These are phyloP conservation scores for Eupeodes luniger DNA, from an alignment of 2,888 invertebrate genomes.

Conservation along the genomic window DNA sequence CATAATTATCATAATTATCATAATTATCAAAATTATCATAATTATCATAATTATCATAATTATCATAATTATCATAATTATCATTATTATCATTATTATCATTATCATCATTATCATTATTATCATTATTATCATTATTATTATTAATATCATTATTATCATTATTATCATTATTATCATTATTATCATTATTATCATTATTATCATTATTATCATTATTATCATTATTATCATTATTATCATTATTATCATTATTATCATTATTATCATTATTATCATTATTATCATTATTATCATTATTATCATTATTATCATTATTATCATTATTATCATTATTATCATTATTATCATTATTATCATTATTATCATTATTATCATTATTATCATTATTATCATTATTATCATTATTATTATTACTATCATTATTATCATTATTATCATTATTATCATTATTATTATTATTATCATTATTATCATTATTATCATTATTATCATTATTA, in stretches of 20 bases:
- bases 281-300: conserved; percentile 6
- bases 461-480: not conserved
- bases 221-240: conserved; percentile 2
- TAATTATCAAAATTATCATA: no score
- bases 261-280: conserved; percentile 6
- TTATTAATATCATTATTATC: no score
- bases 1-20: no score
- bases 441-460: not conserved
- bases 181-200: no score
- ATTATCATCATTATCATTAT: no score
- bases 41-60: no score
- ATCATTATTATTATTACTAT: not conserved
- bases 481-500: conserved; percentile 3
- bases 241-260: conserved; percentile 1
- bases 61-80: no score
- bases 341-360: conserved; percentile 1
- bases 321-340: conserved; percentile 1
- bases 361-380: not conserved
- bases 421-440: conserved; percentile 1
- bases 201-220: not conserved
- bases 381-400: conserved; percentile 3
- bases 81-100: no score
- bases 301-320: conserved; percentile 5
- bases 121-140: no score
- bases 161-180: no score